phyloP scores from a whole-genome alignment of 2,797 vertebrate species.

The Eulemur albifrons region DNA sequence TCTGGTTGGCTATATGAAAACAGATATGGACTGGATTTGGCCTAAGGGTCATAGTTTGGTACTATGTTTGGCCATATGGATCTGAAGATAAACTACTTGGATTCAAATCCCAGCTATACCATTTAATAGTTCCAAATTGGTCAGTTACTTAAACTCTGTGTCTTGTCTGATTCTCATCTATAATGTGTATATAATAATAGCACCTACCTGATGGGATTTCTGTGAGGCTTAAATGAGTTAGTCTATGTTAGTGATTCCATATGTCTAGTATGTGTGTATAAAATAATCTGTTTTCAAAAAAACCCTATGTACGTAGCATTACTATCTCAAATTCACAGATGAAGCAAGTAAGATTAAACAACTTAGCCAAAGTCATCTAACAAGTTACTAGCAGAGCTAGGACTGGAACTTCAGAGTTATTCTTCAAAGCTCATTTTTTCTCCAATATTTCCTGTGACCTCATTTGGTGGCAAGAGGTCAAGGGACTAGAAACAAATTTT shows the following conservation, averaged over 20 bases:
- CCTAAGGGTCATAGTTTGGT: background rate
- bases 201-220: background rate
- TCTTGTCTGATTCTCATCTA: background rate
- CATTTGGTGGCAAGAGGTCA: background rate
- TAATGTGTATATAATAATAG: background rate
- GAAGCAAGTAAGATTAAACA: background rate
- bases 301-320: background rate
- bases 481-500: background rate
- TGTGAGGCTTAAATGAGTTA: background rate
- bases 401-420: background rate
- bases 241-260: background rate
- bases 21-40: background rate
- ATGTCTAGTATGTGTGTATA: background rate
- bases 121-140: background rate
- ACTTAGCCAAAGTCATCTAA: background rate
- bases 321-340: background rate
- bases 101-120: background rate
- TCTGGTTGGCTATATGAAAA: background rate
- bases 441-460: background rate
- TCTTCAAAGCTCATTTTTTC: background rate
- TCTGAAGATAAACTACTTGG: background rate
- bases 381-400: background rate
- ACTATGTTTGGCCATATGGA: background rate
- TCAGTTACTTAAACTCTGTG: background rate
- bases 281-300: background rate